These are phyloP conservation scores for Alligator mississippiensis DNA, from an alignment of 2,113 vertebrate genomes.

Conservation along the genomic window DNA sequence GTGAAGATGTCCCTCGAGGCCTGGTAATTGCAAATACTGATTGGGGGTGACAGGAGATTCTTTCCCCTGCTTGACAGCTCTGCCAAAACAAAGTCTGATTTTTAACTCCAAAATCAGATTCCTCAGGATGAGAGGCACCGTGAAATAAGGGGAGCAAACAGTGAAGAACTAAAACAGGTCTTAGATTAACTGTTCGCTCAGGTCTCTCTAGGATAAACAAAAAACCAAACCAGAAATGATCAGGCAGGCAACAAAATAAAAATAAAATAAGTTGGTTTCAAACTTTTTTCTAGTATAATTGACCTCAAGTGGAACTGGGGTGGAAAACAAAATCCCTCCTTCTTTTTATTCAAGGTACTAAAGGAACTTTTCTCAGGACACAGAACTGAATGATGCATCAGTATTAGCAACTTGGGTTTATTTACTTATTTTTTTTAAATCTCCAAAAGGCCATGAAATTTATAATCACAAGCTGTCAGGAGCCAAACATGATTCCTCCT, in stretches of 20 bases:
- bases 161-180: not conserved
- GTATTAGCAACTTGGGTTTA: not conserved
- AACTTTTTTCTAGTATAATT: not conserved
- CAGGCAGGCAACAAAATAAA: not conserved
- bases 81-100: not conserved
- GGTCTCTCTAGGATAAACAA: not conserved
- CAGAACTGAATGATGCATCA: not conserved
- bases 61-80: constrained; percentile 39
- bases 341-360: not conserved
- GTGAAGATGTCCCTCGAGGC: not conserved
- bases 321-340: not conserved
- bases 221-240: not conserved
- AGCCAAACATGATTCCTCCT: no score
- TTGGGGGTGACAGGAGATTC: constrained; percentile 11
- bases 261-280: not conserved
- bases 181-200: not conserved
- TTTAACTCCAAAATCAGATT: not conserved
- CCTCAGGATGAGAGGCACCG: not conserved
- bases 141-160: not conserved
- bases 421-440: not conserved
- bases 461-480: no score
- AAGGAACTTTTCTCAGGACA: not conserved
- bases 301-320: not conserved
- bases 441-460: no score
- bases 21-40: not conserved